These are phyloP conservation scores for Poeciliopsis paucimaculata DNA, from an alignment of 2,797 vertebrate species.

Conservation along the genomic window DNA sequence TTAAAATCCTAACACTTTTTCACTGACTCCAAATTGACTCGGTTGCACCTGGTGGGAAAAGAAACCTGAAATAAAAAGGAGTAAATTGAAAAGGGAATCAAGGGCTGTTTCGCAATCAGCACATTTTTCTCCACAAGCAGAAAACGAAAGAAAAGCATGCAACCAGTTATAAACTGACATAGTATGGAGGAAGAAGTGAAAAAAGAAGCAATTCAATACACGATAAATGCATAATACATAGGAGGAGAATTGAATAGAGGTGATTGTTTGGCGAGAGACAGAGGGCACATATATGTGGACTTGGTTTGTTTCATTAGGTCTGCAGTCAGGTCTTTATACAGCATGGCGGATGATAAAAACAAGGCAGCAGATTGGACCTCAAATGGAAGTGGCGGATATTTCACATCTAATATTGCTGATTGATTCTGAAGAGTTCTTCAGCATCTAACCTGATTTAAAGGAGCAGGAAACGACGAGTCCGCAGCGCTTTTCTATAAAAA, in stretches of 20 bases:
- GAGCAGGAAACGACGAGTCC: constrained; percentile 9
- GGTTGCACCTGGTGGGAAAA: background rate
- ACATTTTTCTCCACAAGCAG: constrained; percentile 47
- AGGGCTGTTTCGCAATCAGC: constrained; percentile 51
- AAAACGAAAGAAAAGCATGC: constrained; percentile 34
- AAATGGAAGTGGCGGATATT: constrained; percentile 35
- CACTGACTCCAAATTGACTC: background rate
- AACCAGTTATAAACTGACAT: constrained; percentile 46
- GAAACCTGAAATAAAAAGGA: constrained; percentile 30
- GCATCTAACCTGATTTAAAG: constrained; percentile 28
- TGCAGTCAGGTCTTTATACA: constrained; percentile 9
- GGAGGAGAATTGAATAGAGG: constrained; percentile 46
- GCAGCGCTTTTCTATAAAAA: constrained; percentile 7
- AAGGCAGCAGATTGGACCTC: background rate
- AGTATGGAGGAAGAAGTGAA: background rate
- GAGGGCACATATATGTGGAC: constrained; percentile 25
- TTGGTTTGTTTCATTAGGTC: constrained; percentile 33
- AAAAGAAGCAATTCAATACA: constrained; percentile 43
- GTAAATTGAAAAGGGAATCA: constrained; percentile 56
- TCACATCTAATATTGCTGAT: constrained; percentile 46
- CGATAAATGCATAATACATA: constrained; percentile 59
- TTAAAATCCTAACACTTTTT: background rate
- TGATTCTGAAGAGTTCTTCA: constrained; percentile 26
- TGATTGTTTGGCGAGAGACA: constrained; percentile 47
- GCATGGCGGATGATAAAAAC: background rate